Conservation (phyloP, 2,113 vertebrate genomes). For the Acanthochromis polyacanthus region DNA sequence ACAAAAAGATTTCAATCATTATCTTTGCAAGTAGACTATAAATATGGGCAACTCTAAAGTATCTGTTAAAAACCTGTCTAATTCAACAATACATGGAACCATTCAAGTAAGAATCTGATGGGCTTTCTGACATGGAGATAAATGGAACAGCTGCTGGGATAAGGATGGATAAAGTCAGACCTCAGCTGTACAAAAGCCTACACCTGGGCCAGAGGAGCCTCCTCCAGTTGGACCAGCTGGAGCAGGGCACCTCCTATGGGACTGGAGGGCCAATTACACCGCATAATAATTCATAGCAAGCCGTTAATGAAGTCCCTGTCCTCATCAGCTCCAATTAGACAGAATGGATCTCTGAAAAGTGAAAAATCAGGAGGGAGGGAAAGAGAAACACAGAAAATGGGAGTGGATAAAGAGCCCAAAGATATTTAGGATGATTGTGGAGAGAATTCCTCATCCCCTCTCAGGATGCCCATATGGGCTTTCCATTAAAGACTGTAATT, state of each 20-base stretch:
- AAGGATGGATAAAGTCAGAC: conserved; percentile 49
- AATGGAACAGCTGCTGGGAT: conserved; percentile 5
- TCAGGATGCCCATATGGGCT: conserved; percentile 64
- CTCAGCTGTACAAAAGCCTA: conserved; percentile 54
- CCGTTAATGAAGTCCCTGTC: conserved; percentile 82
- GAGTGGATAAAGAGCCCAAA: conserved; percentile 38
- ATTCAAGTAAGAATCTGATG: conserved; percentile 58
- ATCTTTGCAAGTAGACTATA: conserved; percentile 38
- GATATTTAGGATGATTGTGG: conserved; percentile 80
- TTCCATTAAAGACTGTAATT: conserved; percentile 89
- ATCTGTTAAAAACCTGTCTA: conserved; percentile 28
- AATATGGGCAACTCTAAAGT: conserved; percentile 32
- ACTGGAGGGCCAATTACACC: conserved; percentile 85
- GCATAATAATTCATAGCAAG: conserved; percentile 82
- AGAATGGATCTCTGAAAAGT: conserved; percentile 67
- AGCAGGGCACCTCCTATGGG: conserved; percentile 85
- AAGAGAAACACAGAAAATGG: conserved; percentile 52
- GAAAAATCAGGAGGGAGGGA: conserved; percentile 38
- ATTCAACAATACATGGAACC: conserved; percentile 35
- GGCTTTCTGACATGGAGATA: neutral
- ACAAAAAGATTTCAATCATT: conserved; percentile 63
- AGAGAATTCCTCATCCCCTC: conserved; percentile 70
- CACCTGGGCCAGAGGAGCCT: conserved; percentile 60
- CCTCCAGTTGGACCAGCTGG: conserved; percentile 72
- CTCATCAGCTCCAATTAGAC: conserved; percentile 83